phyloP scores from a whole-genome alignment of 2,113 vertebrate species.

The Pipra filicauda region DNA sequence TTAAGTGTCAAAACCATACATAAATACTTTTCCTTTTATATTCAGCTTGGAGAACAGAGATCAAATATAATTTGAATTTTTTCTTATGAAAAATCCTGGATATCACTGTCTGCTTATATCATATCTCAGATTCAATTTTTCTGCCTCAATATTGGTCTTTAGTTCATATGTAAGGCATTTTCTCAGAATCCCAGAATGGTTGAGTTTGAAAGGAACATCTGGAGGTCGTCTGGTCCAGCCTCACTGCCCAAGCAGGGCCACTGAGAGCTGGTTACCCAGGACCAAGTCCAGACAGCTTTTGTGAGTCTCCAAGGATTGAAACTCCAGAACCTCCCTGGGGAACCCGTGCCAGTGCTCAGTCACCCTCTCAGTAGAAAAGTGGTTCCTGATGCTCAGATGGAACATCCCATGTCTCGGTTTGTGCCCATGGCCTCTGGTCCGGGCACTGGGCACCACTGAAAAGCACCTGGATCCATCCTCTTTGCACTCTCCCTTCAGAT shows the following conservation, averaged over 20 bases:
- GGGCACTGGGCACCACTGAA: background rate
- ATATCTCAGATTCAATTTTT: background rate
- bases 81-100: background rate
- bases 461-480: background rate
- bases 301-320: background rate
- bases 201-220: background rate
- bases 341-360: background rate
- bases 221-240: no score
- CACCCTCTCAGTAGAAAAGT: background rate
- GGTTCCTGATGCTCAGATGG: background rate
- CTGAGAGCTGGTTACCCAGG: no score
- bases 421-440: background rate
- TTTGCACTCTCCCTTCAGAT: background rate
- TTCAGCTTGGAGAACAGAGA: background rate
- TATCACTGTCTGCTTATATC: background rate
- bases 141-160: background rate
- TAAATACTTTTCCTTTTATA: background rate
- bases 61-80: background rate
- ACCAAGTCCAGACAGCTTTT: no score
- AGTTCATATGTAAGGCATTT: background rate
- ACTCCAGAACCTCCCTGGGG: background rate
- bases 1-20: background rate
- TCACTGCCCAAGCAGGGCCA: no score
- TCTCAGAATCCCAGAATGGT: background rate
- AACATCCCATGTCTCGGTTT: background rate